A percentile compares a stretch with the other conserved stretches of the same genome.
phyloP scores from a whole-genome alignment of 2,888 invertebrate species.

The Laothoe populi region DNA sequence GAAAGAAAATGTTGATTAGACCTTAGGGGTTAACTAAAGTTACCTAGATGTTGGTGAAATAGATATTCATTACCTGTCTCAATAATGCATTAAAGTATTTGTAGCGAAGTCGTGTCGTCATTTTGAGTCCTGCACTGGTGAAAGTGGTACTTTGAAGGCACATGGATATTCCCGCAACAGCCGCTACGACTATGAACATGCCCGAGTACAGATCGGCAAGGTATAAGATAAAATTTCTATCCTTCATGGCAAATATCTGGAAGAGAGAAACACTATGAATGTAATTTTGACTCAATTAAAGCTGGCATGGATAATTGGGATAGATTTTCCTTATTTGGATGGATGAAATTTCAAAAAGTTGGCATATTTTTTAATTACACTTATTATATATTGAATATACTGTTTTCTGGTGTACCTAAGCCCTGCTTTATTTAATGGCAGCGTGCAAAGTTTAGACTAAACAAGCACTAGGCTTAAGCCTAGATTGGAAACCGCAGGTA shows the following conservation, averaged over 20 bases:
- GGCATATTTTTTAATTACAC: too few relatives aligned
- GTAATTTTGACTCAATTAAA: not conserved
- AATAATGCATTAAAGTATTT: constrained; percentile 82
- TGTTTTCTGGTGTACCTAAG: too few relatives aligned
- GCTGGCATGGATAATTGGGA: not conserved
- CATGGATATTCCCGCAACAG: constrained; percentile 87
- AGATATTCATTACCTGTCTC: constrained; percentile 66
- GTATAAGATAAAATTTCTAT: constrained; percentile 81
- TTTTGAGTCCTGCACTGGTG: constrained; percentile 89
- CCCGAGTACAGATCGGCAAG: constrained; percentile 87
- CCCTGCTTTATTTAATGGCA: too few relatives aligned
- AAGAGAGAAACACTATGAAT: constrained; percentile 39
- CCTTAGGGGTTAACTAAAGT: too few relatives aligned
- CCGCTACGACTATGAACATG: constrained; percentile 87
- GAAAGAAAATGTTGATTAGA: too few relatives aligned
- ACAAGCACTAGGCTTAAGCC: too few relatives aligned
- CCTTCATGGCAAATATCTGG: constrained; percentile 85
- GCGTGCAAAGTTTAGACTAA: too few relatives aligned
- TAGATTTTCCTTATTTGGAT: too few relatives aligned
- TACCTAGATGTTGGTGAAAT: too few relatives aligned
- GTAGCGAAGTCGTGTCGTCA: constrained; percentile 87
- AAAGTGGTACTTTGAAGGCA: constrained; percentile 90
- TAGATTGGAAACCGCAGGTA: too few relatives aligned
- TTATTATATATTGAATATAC: too few relatives aligned
- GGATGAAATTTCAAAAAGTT: too few relatives aligned